These are phyloP conservation scores for Microctenopoma stevenorrisi DNA, from an alignment of 2,797 vertebrate genomes.

Conservation along the genomic window DNA sequence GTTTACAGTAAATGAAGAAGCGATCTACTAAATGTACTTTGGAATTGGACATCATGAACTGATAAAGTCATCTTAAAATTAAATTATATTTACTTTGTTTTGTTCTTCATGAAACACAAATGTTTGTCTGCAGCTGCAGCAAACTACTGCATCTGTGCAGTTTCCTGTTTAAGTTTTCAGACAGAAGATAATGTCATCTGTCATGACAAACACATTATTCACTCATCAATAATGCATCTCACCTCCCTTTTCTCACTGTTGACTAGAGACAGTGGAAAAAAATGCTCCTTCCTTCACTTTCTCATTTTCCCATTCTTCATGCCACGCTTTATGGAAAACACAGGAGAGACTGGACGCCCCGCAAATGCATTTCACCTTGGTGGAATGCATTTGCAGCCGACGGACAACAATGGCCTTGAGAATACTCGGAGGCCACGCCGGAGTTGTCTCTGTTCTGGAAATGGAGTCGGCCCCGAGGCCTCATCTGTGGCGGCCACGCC, in stretches of 20 bases:
- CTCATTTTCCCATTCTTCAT: conserved; percentile 88
- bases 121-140: conserved; percentile 41
- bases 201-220: conserved; percentile 89
- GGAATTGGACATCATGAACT: conserved; percentile 11
- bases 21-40: neutral
- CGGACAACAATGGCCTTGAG: conserved; percentile 92
- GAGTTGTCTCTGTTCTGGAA: conserved; percentile 86
- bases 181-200: conserved; percentile 79
- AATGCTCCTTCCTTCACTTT: conserved; percentile 88
- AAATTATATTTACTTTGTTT: neutral
- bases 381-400: conserved; percentile 92
- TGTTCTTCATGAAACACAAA: conserved; percentile 8
- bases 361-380: conserved; percentile 92
- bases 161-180: conserved; percentile 77
- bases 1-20: neutral
- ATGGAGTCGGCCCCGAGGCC: conserved; percentile 86
- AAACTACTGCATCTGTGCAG: conserved; percentile 35
- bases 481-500: conserved; percentile 90
- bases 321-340: conserved; percentile 90
- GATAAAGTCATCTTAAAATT: conserved; percentile 2
- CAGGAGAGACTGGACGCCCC: conserved; percentile 85
- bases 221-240: conserved; percentile 93
- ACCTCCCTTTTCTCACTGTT: conserved; percentile 67
- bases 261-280: conserved; percentile 55
- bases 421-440: conserved; percentile 90